Conservation (phyloP, 2,888 invertebrate genomes). For the Cosmia trapezina region DNA sequence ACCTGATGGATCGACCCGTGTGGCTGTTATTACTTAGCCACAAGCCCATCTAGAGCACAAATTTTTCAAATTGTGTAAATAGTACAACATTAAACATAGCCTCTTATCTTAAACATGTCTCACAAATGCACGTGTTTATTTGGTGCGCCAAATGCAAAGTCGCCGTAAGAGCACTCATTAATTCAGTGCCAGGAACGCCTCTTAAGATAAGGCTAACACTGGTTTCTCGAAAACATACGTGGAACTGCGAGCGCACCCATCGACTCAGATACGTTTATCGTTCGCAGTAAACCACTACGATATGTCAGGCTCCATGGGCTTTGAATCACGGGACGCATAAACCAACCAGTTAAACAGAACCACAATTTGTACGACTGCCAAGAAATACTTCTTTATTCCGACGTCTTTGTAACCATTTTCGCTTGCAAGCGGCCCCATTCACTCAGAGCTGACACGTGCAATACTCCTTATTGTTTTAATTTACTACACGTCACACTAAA, state of each 20-base stretch:
- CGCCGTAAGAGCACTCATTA: conserved; percentile 66
- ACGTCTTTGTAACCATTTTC: conserved; percentile 70
- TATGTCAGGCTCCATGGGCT: conserved; percentile 82
- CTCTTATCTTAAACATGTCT: conserved; percentile 45
- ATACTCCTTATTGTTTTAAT: conserved; percentile 81
- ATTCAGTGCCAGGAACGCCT: conserved; percentile 67
- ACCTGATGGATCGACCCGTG: too few relatives aligned
- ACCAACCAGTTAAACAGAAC: conserved; percentile 78
- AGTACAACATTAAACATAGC: conserved; percentile 23
- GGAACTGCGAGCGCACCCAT: conserved; percentile 65
- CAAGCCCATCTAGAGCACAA: background rate
- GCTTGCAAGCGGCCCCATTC: conserved; percentile 63
- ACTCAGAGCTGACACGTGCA: conserved; percentile 66
- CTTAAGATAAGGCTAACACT: conserved; percentile 67
- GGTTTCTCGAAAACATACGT: conserved; percentile 66
- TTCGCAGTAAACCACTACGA: conserved; percentile 81
- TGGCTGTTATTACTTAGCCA: too few relatives aligned
- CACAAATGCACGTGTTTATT: conserved; percentile 59
- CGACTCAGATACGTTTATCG: conserved; percentile 81
- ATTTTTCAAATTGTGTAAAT: conserved; percentile 16
- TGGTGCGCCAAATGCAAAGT: conserved; percentile 60
- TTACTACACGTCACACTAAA: conserved; percentile 77
- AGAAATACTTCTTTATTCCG: conserved; percentile 72
- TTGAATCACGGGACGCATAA: conserved; percentile 79
- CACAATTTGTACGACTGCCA: conserved; percentile 66